Conservation (phyloP, 2,113 vertebrate species). For the Ellobius talpinus region DNA sequence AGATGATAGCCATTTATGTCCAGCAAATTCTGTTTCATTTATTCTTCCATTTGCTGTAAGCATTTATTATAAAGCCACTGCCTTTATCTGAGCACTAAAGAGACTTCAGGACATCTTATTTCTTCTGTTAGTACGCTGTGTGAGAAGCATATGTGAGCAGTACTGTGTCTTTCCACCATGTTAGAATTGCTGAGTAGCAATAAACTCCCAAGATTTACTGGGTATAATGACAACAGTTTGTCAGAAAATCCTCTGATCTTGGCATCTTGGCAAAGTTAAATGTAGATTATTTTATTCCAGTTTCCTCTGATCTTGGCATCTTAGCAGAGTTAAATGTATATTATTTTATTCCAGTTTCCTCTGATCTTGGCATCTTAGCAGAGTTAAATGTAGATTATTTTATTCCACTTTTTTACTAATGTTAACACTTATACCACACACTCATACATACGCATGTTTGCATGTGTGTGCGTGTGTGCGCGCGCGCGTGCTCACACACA, state of each 20-base stretch:
- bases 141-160: background rate
- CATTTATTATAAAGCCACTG: background rate
- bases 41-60: background rate
- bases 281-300: background rate
- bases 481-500: too few relatives aligned
- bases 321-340: too few relatives aligned
- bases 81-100: background rate
- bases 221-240: background rate
- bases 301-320: too few relatives aligned
- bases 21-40: background rate
- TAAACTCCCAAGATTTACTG: background rate
- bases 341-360: too few relatives aligned
- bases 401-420: background rate
- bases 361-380: too few relatives aligned
- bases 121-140: background rate
- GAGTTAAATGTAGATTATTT: background rate
- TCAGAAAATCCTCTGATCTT: background rate
- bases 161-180: background rate
- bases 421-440: background rate
- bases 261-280: background rate
- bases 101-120: background rate
- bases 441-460: too few relatives aligned
- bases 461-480: too few relatives aligned
- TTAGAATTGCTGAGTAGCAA: background rate
- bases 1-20: background rate